Evolutionary conservation across 2,888 invertebrate species (phyloP).

Genomic region (Trissolcus brochymenae): DNA sequence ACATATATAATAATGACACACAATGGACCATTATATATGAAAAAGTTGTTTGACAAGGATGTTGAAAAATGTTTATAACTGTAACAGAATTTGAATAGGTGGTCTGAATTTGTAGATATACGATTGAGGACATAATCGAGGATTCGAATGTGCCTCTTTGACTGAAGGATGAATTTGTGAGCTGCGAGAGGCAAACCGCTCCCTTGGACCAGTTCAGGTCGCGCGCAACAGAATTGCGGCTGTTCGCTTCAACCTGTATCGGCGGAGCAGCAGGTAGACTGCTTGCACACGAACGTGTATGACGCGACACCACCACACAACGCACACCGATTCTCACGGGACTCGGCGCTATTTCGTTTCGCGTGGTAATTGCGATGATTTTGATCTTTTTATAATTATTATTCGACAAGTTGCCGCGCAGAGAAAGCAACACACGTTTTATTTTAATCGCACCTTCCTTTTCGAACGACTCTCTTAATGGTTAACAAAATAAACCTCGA

Average conservation of each 20-base stretch:
- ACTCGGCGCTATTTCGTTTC: background rate
- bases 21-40: too few species aligned
- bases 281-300: background rate
- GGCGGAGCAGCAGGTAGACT: conserved; percentile 29
- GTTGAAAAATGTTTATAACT: too few species aligned
- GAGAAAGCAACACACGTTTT: too few species aligned
- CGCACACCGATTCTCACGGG: conserved; percentile 10
- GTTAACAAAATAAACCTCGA: too few species aligned
- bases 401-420: background rate
- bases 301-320: conserved; percentile 10
- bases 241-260: conserved; percentile 36
- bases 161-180: conserved; percentile 32
- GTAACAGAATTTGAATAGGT: background rate
- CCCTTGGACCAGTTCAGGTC: conserved; percentile 39
- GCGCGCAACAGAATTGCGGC: conserved; percentile 34
- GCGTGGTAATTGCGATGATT: conserved; percentile 9
- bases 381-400: conserved; percentile 15
- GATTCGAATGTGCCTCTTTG: conserved; percentile 27
- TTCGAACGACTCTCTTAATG: too few species aligned
- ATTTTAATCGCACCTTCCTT: background rate
- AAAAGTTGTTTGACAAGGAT: too few species aligned
- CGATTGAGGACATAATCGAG: conserved; percentile 6
- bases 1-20: too few species aligned
- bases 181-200: conserved; percentile 19
- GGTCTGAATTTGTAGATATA: background rate